Base-by-base conservation (phyloP, 23 tunicate species). In the Phallusia fumigata region DNA sequence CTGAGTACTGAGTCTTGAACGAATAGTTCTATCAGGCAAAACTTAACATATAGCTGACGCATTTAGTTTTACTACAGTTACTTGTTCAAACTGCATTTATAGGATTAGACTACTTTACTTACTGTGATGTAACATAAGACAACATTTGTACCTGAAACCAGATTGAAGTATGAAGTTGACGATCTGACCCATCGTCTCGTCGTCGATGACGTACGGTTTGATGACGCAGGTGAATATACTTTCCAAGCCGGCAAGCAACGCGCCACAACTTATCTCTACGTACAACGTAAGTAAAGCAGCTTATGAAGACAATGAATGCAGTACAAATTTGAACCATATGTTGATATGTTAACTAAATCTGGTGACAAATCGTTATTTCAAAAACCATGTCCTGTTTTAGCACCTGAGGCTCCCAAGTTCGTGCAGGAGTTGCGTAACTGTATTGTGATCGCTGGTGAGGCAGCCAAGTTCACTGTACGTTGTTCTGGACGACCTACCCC, bases 221-320 rank as follows among this genome's bases (percentile, higher is more conserved):
- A 76, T 34, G 99, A 96, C 83, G 87, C 90, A 32, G 99, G 99
- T 18, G 99, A 96, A 84, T 96, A 96, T 78, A 84, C 88, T 26
- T 96, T 96, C 65, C 80, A 96, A 85, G 88, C 88, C 5, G 99
- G 87, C 64, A 89, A 77, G 35, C 96, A 91, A 52, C 65, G 65
- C 47, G 83, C 93, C 28, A 96, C 96, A 33, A 76, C 96, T 26
- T 96, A 90, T 80, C 49, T 96, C 26, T 90, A 96, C 65, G 96
- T 96, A 8, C 96, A 96, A 75, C 90, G 96, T 88, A 85, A 83
- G 96, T 88, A 13, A 0, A 22, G 69, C 69, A 21, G 28, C 26
- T 58, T 16, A 24, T n/a, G n/a, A n/a, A n/a, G n/a, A n/a, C n/a
- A n/a, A n/a, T n/a, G n/a, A n/a, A n/a, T n/a, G n/a, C n/a, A n/a